phyloP scores from a whole-genome alignment of 2,888 invertebrate species.

The Xanthorhoe designata region DNA sequence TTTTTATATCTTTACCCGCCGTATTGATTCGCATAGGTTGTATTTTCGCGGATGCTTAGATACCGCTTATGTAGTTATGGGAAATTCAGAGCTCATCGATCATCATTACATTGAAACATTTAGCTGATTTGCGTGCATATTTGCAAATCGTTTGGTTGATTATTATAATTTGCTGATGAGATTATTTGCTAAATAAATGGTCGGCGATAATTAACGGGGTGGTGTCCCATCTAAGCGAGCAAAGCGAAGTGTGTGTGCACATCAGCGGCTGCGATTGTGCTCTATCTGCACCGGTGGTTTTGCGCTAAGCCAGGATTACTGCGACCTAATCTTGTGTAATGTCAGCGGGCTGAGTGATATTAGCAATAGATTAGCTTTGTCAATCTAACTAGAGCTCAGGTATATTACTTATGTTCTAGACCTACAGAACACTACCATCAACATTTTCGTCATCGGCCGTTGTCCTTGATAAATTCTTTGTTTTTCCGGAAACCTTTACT shows the following conservation, averaged over 20 bases:
- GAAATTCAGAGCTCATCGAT: neutral
- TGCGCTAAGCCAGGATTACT: conserved; percentile 11
- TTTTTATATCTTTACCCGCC: conserved; percentile 19
- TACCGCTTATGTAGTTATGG: neutral
- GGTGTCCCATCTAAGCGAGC: too few species aligned
- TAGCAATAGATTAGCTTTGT: conserved; percentile 3
- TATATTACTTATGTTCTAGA: neutral
- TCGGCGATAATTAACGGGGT: neutral
- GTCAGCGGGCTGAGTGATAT: conserved; percentile 11
- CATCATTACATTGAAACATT: neutral
- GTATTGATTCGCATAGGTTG: conserved; percentile 11
- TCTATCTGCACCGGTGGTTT: conserved; percentile 3
- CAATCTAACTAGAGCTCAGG: neutral
- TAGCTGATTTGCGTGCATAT: conserved; percentile 5
- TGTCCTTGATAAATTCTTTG: too few species aligned
- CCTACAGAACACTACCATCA: neutral
- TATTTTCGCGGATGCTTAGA: neutral
- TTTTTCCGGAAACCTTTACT: too few species aligned
- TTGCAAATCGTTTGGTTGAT: neutral
- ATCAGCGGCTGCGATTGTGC: neutral
- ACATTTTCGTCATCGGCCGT: neutral
- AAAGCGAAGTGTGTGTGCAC: neutral
- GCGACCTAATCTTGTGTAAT: conserved; percentile 20
- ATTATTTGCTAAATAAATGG: conserved; percentile 3
- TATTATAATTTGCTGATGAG: conserved; percentile 3